Base-by-base conservation (phyloP, 2,888 invertebrate species). In the Apamea anceps region DNA sequence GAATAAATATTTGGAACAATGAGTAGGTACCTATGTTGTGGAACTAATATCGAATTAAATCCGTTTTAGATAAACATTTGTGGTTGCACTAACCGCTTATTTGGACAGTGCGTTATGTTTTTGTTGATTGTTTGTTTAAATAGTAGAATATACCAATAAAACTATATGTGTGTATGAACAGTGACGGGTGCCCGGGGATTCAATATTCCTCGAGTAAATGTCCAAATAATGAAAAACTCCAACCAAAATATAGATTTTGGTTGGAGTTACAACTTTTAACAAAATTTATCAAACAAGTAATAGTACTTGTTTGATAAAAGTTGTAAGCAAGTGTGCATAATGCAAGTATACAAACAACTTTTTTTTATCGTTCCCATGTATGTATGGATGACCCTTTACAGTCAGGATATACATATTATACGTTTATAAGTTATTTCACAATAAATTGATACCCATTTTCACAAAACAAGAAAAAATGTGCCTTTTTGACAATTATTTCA, bases 41-140 rank as follows among this genome's bases (percentile, higher is more conserved):
- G 15, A 51, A 51, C 28, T 2, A 37, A 28, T 60, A 51, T 66
- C 32, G 28, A 60, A 60, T 60, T 48, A 45, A 60, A 54, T 67
- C 51, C 8, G 37, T 25, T 78, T 71, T 83, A 83, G 65, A 62
- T 54, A 60, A 72, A 72, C 48, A 77, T 62, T 71, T 71, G 71
- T 62, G 54, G 67, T 63, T 62, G 54, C 15, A 42, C 15, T 72
- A 68, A 68, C 81, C 67, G 37, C 62, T 79, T 79, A 79, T 68
- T 77, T 48, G 32, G 57, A 67, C 28, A 60, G 15, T 12, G 37
- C 12, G 42, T 51, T n/a, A 60, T 51, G 32, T 79, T 32, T 66
- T 32, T 62, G 62, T 54, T 60, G 25, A 65, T 66, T 57, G 45
- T 75, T 45, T 65, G 45, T n/a, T 21, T 28, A 32, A 51, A 54